These are phyloP conservation scores for Nymphalis urticae DNA, from an alignment of 2,888 invertebrate genomes.

Conservation along the genomic window DNA sequence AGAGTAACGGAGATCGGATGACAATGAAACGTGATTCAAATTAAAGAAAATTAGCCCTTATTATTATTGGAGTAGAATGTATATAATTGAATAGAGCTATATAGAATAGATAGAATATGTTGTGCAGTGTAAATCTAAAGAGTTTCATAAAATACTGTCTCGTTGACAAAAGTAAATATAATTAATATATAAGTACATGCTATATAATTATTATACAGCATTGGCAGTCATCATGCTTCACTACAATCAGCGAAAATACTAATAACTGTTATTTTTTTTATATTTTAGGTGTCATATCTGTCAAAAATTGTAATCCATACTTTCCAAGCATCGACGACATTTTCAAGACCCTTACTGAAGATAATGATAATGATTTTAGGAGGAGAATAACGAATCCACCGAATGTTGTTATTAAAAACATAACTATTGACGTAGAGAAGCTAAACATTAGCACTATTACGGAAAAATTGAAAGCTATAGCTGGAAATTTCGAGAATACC, in stretches of 20 bases:
- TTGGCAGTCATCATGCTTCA: no score
- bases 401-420: conserved; percentile 32
- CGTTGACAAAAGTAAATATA: no score
- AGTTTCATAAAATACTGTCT: no score
- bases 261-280: neutral
- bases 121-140: no score
- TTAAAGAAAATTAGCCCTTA: no score
- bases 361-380: neutral
- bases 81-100: neutral
- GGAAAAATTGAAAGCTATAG: conserved; percentile 28
- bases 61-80: no score
- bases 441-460: conserved; percentile 35
- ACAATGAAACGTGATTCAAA: no score
- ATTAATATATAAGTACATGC: no score
- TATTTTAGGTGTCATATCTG: conserved; percentile 7
- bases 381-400: conserved; percentile 10
- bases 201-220: no score
- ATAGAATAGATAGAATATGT: neutral
- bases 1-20: no score
- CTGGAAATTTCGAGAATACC: conserved; percentile 12
- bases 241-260: no score
- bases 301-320: neutral
- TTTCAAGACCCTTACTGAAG: conserved; percentile 33
- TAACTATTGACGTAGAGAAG: conserved; percentile 40
- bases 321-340: conserved; percentile 36